These are phyloP conservation scores for Drosophila sproati DNA, from an alignment of 1,140 invertebrate genomes.

Conservation along the genomic window DNA sequence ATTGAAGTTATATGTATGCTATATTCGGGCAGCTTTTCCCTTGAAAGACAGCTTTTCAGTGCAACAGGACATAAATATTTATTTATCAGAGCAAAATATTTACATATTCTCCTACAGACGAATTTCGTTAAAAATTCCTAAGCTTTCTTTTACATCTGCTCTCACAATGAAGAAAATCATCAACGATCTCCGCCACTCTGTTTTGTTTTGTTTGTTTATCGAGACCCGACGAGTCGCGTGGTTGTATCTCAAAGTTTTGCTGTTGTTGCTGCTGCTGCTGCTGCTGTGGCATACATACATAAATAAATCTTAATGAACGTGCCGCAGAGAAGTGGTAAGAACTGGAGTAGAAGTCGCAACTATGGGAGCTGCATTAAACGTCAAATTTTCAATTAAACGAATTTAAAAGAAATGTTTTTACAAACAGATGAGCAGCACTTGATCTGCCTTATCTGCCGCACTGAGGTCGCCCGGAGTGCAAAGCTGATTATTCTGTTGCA, in stretches of 20 bases:
- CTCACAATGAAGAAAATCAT: conserved; percentile 24
- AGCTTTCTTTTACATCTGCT: conserved; percentile 22
- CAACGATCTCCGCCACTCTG: not conserved
- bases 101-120: conserved; percentile 43
- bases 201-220: conserved; percentile 28
- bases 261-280: not conserved
- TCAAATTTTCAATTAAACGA: conserved; percentile 21
- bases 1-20: not conserved
- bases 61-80: conserved; percentile 66
- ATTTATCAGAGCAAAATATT: conserved; percentile 66
- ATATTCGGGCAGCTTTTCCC: conserved; percentile 12
- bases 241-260: conserved; percentile 9
- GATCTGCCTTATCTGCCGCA: conserved; percentile 24
- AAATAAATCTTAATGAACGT: conserved; percentile 70
- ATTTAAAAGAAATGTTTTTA: conserved; percentile 6
- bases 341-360: not conserved
- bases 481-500: conserved; percentile 37
- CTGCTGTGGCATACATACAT: not conserved
- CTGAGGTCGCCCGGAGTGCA: conserved; percentile 25
- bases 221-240: not conserved
- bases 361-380: conserved; percentile 9
- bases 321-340: conserved; percentile 3
- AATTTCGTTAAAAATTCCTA: conserved; percentile 29
- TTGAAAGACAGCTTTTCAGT: conserved; percentile 28
- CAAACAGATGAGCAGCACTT: not conserved